phyloP scores from a whole-genome alignment of 2,797 vertebrate genomes.

The Microhierax caerulescens region DNA sequence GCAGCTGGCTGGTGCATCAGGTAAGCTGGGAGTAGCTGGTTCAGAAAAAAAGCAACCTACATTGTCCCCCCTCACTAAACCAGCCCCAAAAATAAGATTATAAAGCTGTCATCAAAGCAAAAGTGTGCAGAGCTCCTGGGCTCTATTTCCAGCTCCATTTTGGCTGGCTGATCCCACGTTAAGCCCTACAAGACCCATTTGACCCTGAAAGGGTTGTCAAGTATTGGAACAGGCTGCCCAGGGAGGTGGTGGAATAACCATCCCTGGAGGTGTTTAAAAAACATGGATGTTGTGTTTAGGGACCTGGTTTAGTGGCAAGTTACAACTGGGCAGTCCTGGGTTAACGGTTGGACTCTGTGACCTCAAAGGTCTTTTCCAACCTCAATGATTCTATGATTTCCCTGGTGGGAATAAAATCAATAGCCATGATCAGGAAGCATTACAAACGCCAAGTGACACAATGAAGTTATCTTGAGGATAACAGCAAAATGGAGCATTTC shows the following conservation, averaged over 20 bases:
- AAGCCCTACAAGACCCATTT: not conserved
- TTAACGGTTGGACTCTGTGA: no score
- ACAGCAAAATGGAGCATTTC: not conserved
- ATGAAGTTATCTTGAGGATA: not conserved
- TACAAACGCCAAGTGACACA: not conserved
- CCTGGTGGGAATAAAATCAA: not conserved
- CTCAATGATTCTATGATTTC: no score
- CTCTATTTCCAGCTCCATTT: not conserved
- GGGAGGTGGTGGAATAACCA: no score
- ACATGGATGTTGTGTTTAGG: no score
- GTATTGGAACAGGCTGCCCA: no score
- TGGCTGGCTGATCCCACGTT: not conserved
- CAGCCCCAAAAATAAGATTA: not conserved
- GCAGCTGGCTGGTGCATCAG: conserved; percentile 83
- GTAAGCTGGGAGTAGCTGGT: conserved; percentile 58
- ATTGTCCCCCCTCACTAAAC: not conserved
- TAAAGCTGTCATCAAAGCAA: not conserved
- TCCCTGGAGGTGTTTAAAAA: no score
- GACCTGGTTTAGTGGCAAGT: no score
- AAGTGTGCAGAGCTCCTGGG: not conserved
- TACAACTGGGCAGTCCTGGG: no score
- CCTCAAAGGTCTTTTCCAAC: no score
- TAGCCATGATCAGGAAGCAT: not conserved
- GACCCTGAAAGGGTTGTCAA: no score
- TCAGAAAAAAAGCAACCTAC: not conserved